These are phyloP conservation scores for Rallus crepitans DNA, from an alignment of 2,797 vertebrate species.

Conservation along the genomic window DNA sequence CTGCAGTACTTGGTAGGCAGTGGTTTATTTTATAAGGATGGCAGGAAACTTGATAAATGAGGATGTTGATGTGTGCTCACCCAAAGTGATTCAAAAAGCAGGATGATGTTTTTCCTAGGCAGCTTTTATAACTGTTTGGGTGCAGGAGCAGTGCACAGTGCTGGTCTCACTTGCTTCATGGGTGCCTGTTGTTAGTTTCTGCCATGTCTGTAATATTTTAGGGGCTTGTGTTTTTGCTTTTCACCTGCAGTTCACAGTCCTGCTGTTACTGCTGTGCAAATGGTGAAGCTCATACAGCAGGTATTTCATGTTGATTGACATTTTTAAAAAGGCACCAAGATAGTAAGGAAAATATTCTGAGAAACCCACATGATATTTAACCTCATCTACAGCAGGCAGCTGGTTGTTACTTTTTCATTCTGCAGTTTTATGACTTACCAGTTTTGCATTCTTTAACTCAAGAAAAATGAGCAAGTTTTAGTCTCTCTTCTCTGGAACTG, in stretches of 20 bases:
- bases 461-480: neutral
- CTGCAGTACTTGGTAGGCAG: neutral
- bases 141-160: neutral
- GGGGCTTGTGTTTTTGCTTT: neutral
- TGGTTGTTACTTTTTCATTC: neutral
- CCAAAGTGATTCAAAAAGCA: neutral
- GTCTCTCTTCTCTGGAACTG: neutral
- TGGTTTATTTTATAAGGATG: neutral
- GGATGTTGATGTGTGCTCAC: accelerated
- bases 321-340: neutral
- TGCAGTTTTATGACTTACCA: neutral
- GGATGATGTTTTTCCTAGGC: neutral
- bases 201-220: neutral
- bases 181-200: neutral
- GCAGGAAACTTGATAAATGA: neutral
- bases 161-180: neutral
- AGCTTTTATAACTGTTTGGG: neutral
- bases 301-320: neutral
- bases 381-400: neutral
- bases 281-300: neutral
- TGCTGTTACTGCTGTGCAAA: neutral
- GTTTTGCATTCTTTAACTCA: neutral
- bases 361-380: neutral
- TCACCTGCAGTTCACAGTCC: neutral
- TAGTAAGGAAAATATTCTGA: neutral